A percentile compares a stretch with the other conserved stretches of the same genome.
These are phyloP conservation scores for Eilema depressum DNA, from an alignment of 2,888 invertebrate genomes.

Conservation along the genomic window DNA sequence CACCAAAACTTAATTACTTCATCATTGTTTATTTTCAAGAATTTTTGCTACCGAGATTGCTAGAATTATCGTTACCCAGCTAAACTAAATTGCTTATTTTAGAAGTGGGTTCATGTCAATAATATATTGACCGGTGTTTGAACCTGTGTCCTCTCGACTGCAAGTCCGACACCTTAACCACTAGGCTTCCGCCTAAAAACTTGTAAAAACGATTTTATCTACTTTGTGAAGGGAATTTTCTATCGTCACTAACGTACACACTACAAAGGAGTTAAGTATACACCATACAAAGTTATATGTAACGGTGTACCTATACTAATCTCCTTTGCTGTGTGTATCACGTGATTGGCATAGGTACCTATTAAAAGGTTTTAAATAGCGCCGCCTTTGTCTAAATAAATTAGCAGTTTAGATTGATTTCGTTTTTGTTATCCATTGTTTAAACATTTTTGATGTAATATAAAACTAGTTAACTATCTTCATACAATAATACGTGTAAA, in stretches of 20 bases:
- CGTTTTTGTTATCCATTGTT: background rate
- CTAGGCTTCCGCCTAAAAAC: background rate
- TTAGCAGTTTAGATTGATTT: background rate
- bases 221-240: background rate
- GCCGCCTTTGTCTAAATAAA: slow-evolving; percentile 5
- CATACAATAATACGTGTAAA: background rate
- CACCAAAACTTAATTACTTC: background rate
- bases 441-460: slow-evolving; percentile 5
- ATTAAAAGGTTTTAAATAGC: background rate
- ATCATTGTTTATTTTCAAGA: too few species aligned
- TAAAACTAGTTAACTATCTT: background rate
- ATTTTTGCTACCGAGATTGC: too few species aligned
- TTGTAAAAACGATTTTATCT: background rate
- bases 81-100: background rate
- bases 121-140: background rate
- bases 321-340: too few species aligned
- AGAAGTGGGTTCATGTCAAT: background rate
- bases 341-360: background rate
- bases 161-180: background rate
- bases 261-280: too few species aligned
- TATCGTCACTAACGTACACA: background rate
- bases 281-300: too few species aligned
- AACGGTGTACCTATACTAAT: too few species aligned
- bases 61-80: background rate
- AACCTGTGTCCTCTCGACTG: background rate